These are phyloP conservation scores for Lasioglossum villosulum DNA, from an alignment of 2,888 invertebrate species.

Conservation along the genomic window DNA sequence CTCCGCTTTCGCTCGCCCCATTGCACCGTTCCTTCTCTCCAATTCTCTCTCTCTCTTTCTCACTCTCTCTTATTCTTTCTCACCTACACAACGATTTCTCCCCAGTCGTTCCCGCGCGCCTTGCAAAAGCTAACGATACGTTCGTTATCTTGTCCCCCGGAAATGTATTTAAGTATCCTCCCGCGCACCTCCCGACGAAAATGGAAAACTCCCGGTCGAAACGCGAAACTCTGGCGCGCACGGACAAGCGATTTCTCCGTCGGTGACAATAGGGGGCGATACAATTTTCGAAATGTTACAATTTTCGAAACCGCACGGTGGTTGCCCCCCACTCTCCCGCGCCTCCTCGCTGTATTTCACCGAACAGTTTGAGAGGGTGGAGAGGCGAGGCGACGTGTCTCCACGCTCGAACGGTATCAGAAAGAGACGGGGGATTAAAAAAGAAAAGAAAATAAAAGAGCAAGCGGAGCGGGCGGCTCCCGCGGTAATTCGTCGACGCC, in stretches of 20 bases:
- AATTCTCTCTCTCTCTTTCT: conserved; percentile 2
- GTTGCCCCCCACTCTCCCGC: background rate
- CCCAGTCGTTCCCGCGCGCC: background rate
- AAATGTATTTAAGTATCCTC: conserved; percentile 7
- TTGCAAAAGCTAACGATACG: conserved; percentile 46
- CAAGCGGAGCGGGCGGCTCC: conserved; percentile 36
- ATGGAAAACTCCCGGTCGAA: background rate
- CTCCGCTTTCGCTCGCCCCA: conserved; percentile 51
- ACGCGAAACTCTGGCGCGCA: background rate
- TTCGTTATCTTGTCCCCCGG: conserved; percentile 37
- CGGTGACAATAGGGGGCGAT: background rate
- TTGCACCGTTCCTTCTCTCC: conserved; percentile 43
- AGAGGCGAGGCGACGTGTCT: conserved; percentile 10
- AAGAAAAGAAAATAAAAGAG: conserved; percentile 22
- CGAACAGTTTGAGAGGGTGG: conserved; percentile 21
- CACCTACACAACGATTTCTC: background rate
- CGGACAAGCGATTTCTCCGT: background rate
- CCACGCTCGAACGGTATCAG: conserved; percentile 33
- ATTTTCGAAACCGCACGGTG: background rate
- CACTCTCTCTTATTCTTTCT: background rate
- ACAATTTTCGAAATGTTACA: conserved; percentile 7
- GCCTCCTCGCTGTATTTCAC: conserved; percentile 5
- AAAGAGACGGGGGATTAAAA: conserved; percentile 23
- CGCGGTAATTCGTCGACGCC: conserved; percentile 55
- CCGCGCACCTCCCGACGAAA: background rate